A percentile compares a stretch with the other conserved stretches of the same genome.
Conservation (phyloP, 2,113 vertebrate genomes). For the Tachysurus vachellii region DNA sequence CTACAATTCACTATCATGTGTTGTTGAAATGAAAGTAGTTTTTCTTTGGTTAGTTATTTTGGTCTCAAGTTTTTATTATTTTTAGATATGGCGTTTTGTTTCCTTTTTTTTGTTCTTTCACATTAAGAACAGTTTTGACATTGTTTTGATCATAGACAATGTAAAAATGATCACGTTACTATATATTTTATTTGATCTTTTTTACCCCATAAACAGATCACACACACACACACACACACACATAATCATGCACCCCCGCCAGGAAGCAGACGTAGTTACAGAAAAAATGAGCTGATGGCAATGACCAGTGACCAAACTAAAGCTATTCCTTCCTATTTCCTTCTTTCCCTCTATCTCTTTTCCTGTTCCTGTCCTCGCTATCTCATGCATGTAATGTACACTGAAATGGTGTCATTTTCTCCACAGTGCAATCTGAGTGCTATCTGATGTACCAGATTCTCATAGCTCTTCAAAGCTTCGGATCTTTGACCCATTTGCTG, state of each 20-base stretch:
- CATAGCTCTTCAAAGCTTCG: conserved; percentile 2
- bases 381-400: conserved; percentile 35
- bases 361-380: conserved; percentile 9
- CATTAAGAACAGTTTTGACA: background rate
- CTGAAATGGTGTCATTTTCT: conserved; percentile 3
- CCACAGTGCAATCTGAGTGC: conserved; percentile 29
- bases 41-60: background rate
- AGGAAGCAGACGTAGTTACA: conserved; percentile 47
- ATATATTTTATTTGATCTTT: background rate
- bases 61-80: background rate
- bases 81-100: background rate
- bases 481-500: background rate
- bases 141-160: background rate
- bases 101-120: background rate
- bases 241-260: conserved; percentile 9
- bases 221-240: background rate
- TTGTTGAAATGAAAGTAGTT: background rate
- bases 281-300: conserved; percentile 36
- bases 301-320: background rate
- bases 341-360: conserved; percentile 13
- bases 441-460: conserved; percentile 22
- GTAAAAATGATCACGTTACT: background rate
- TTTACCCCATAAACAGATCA: background rate
- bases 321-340: conserved; percentile 19
- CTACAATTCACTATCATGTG: background rate